Evolutionary conservation across 1,140 invertebrate genomes (phyloP).

Genomic region (Bombus confusus): DNA sequence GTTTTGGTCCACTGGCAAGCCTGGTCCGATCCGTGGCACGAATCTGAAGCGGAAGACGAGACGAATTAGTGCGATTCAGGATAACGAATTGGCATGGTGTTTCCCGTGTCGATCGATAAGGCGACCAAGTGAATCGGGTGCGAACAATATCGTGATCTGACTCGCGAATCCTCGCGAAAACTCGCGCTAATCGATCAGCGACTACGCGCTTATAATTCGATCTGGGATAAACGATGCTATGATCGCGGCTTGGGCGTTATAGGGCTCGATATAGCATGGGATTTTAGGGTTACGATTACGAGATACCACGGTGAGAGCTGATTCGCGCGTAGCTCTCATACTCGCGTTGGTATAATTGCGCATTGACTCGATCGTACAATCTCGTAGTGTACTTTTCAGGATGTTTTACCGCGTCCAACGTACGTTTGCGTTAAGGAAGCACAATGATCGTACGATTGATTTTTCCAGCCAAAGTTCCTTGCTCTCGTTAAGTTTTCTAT

Average conservation of each 20-base stretch:
- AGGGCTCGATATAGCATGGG: not conserved
- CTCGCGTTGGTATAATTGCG: too few species aligned
- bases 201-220: not conserved
- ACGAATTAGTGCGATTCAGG: not conserved
- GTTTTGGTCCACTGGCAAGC: constrained; percentile 85
- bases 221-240: not conserved
- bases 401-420: not conserved
- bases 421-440: not conserved
- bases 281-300: not conserved
- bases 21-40: constrained; percentile 85
- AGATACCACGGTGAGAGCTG: not conserved
- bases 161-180: not conserved
- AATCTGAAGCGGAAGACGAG: constrained; percentile 70
- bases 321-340: too few species aligned
- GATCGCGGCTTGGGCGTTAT: not conserved
- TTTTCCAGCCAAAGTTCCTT: not conserved
- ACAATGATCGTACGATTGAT: not conserved
- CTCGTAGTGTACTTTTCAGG: too few species aligned
- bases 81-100: not conserved
- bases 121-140: not conserved
- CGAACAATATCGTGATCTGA: not conserved
- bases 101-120: not conserved
- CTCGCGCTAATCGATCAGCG: not conserved
- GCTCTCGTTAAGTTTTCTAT: not conserved
- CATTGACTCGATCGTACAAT: too few species aligned